These are phyloP conservation scores for Melanotaenia pygmaea DNA, from an alignment of 2,797 vertebrate species.

Conservation along the genomic window DNA sequence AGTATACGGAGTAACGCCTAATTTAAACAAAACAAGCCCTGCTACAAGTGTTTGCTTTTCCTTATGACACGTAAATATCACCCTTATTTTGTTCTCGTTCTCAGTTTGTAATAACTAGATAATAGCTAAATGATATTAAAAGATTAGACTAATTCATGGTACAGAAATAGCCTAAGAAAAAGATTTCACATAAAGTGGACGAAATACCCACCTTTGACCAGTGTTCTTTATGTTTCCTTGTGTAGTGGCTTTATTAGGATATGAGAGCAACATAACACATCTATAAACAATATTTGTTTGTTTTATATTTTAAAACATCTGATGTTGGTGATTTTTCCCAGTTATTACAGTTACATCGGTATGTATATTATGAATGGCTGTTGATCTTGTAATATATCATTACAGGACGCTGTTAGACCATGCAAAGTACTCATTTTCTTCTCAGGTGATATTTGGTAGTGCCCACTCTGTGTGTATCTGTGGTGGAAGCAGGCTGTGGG, in stretches of 20 bases:
- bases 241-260: no score
- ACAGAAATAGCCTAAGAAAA: neutral
- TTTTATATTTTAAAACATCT: no score
- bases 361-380: neutral
- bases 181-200: no score
- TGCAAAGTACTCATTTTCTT: neutral
- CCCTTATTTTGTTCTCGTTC: neutral
- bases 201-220: neutral
- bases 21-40: neutral
- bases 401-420: neutral
- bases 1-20: neutral
- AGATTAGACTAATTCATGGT: neutral
- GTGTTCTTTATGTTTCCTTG: no score
- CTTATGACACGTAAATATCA: neutral
- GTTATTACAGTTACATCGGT: neutral
- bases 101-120: neutral
- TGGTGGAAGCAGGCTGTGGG: conserved; percentile 27
- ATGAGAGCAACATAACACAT: no score
- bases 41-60: neutral
- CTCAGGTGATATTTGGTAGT: conserved; percentile 34
- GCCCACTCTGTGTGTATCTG: neutral
- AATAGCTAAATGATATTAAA: neutral
- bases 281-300: no score
- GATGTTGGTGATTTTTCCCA: neutral
- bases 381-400: neutral